A percentile compares a stretch with the other conserved stretches of the same genome.
Conservation (phyloP, 2,113 vertebrate species). For the Gasterosteus aculeatus region DNA sequence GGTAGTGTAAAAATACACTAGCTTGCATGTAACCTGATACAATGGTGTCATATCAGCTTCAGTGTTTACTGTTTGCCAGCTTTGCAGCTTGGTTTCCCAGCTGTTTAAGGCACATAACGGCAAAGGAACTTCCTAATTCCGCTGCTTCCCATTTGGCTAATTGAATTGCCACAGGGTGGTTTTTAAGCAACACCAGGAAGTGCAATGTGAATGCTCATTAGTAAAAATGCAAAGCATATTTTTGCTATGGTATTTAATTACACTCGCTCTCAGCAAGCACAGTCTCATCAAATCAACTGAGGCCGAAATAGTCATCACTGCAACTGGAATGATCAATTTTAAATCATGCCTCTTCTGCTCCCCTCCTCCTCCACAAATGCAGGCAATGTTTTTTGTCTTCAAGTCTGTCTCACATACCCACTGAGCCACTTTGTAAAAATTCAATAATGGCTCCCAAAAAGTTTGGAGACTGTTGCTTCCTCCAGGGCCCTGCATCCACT, state of each 20-base stretch:
- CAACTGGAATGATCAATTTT: background rate
- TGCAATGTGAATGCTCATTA: background rate
- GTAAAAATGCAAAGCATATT: background rate
- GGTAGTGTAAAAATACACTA: background rate
- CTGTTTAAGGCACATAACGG: background rate
- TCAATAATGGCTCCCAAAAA: slow-evolving; percentile 75
- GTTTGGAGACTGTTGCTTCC: slow-evolving; percentile 71
- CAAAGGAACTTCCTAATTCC: background rate
- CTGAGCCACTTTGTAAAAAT: slow-evolving; percentile 66
- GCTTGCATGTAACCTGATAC: background rate
- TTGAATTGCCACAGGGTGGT: background rate
- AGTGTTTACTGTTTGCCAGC: background rate
- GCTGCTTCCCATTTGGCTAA: background rate
- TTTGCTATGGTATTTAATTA: background rate
- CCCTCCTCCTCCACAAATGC: background rate
- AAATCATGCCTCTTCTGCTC: background rate
- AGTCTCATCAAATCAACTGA: background rate
- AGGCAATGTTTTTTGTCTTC: slow-evolving; percentile 2
- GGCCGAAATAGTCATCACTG: background rate
- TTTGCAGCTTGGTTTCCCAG: background rate
- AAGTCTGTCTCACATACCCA: slow-evolving; percentile 34
- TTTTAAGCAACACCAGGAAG: background rate
- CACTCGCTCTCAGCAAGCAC: background rate
- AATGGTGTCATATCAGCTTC: background rate
- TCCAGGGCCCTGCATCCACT: slow-evolving; percentile 49